Conservation (phyloP, 1,140 invertebrate genomes). For the Heterodera schachtii region DNA sequence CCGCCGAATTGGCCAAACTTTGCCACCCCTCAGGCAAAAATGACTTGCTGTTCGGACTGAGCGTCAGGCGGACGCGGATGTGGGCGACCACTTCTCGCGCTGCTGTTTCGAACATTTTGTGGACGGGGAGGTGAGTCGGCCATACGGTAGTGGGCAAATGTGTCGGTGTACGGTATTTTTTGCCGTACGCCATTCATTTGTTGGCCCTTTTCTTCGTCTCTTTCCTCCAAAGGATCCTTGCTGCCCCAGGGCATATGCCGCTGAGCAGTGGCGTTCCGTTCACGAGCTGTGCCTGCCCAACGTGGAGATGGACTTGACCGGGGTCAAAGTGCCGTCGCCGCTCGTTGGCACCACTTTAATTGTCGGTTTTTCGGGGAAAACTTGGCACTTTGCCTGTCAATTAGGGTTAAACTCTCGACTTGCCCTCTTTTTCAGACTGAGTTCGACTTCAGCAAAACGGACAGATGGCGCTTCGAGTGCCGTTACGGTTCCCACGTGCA, state of each 20-base stretch:
- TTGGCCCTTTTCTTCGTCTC: neutral
- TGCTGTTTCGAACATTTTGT: constrained; percentile 60
- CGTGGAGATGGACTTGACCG: constrained; percentile 56
- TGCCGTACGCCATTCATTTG: too few relatives aligned
- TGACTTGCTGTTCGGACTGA: constrained; percentile 57
- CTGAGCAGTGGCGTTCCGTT: constrained; percentile 54
- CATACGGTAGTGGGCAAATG: too few relatives aligned
- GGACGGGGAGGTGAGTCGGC: constrained; percentile 41
- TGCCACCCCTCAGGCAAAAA: constrained; percentile 50
- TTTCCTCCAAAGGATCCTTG: constrained; percentile 52
- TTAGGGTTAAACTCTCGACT: neutral
- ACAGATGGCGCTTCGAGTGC: constrained; percentile 59
- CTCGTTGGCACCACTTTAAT: constrained; percentile 33
- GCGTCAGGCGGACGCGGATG: constrained; percentile 39
- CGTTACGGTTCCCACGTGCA: constrained; percentile 54
- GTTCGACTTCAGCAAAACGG: constrained; percentile 55
- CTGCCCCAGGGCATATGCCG: constrained; percentile 49
- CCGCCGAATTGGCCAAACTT: too few relatives aligned
- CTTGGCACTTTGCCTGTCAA: too few relatives aligned
- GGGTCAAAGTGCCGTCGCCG: constrained; percentile 47
- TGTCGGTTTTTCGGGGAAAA: neutral
- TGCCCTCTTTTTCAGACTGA: constrained; percentile 35
- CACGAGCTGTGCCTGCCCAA: constrained; percentile 63
- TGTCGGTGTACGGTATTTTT: too few relatives aligned
- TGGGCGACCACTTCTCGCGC: constrained; percentile 56